Conservation (phyloP, 1,140 invertebrate species). For the Monochamus saltuarius region DNA sequence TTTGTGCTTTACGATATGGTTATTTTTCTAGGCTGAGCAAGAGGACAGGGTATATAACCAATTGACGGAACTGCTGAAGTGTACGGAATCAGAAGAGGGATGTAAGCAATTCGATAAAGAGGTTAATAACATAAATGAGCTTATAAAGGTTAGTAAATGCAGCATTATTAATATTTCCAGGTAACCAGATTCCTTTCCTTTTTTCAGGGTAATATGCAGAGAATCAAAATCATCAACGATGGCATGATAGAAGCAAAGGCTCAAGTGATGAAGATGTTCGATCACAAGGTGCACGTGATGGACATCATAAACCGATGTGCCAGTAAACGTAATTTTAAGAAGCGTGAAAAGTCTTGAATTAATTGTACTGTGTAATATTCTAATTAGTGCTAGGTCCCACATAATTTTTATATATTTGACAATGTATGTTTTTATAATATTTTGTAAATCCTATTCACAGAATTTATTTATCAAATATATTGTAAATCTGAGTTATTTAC, state of each 20-base stretch:
- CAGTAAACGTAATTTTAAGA: slow-evolving; percentile 88
- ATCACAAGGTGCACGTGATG: slow-evolving; percentile 83
- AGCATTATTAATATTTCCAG: no score
- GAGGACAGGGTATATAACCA: slow-evolving; percentile 64
- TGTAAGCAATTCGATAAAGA: slow-evolving; percentile 61
- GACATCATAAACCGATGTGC: slow-evolving; percentile 88
- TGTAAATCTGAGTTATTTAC: no score
- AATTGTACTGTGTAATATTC: slow-evolving; percentile 6
- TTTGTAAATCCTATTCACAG: no score
- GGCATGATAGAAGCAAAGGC: slow-evolving; percentile 84
- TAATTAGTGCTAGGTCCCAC: background rate
- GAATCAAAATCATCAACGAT: slow-evolving; percentile 89
- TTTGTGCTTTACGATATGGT: background rate
- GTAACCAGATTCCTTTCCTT: no score
- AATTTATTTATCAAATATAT: no score
- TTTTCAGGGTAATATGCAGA: slow-evolving; percentile 86
- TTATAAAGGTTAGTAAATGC: slow-evolving; percentile 68
- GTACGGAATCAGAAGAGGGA: slow-evolving; percentile 67
- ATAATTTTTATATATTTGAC: no score
- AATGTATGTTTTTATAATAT: no score
- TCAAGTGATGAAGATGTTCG: slow-evolving; percentile 86
- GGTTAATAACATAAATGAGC: slow-evolving; percentile 72
- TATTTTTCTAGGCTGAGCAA: slow-evolving; percentile 54
- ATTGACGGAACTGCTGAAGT: slow-evolving; percentile 63
- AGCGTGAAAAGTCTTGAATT: slow-evolving; percentile 67